Base-by-base conservation (phyloP, 2,797 vertebrate genomes). In the Hoplostethus atlanticus region DNA sequence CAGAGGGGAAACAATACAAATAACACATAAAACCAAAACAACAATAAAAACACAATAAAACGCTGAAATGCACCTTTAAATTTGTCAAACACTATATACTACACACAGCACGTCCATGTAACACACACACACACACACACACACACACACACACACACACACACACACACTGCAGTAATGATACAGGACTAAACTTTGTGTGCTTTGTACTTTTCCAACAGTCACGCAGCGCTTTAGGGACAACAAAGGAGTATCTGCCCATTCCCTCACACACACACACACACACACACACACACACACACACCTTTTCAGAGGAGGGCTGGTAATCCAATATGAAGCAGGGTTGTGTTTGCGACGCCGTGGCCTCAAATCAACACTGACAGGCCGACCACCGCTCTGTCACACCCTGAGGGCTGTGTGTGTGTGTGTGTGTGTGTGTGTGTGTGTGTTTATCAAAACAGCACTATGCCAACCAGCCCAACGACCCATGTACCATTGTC, bases 241-340 rank as follows among this genome's bases (percentile, higher is more conserved):
- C 40, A 42, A 36, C 65, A 68, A 42, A 61, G 31, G 68, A 71
- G 65, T 59, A 61, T 46, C 59, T 71, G 56, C 58, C 44, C 2
- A 8, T 28, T 53, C 51, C 25, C 25, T 28, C 51, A 47, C 40
- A 47, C 59, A 61, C 59, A 61, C 44, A 31, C 56, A 53, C 76
- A 53, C 51, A 76, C 40, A 71, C 62, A 62, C 34, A 76, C 64
- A 54, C 64, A 70, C 54, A 68, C 58, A 74, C 71, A 61, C 71
- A 60, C 70, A 73, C 64, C 61, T 79, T 68, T 83, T 86, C 79
- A 84, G 69, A 67, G 64, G 64, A 16, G 46, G 56, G 58, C 76
- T 79, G 64, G 68, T 90, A 87, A 90, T 89, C 82, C 60, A 80
- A 81, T 84, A 83, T 86, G 89, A 90, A 90, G 73, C 88, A 83